Evolutionary conservation across 2,797 vertebrate species (phyloP).

Genomic region (Acipenser ruthenus): DNA sequence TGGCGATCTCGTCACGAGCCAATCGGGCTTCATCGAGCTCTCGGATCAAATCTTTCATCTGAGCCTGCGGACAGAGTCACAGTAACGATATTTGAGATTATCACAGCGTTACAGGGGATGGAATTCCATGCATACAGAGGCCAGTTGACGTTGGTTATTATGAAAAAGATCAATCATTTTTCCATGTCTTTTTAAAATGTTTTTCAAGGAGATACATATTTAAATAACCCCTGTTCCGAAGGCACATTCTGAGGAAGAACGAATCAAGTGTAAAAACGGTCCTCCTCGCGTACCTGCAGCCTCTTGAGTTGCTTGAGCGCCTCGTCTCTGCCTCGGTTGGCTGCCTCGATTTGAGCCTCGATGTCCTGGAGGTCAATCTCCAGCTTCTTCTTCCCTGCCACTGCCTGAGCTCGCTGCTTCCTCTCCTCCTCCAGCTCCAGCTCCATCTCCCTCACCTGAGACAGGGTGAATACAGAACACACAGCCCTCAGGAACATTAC

Average conservation of each 20-base stretch:
- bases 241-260: neutral
- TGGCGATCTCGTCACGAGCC: conserved; percentile 68
- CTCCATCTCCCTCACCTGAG: conserved; percentile 75
- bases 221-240: neutral
- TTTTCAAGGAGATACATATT: neutral
- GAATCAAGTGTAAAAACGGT: neutral
- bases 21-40: conserved; percentile 76
- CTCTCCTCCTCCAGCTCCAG: conserved; percentile 78
- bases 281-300: conserved; percentile 57
- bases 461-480: rapidly evolving
- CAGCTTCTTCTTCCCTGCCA: conserved; percentile 71
- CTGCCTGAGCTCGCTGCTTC: conserved; percentile 70
- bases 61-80: conserved; percentile 46
- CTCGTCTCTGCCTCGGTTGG: conserved; percentile 73
- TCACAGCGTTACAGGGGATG: no score
- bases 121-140: no score
- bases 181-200: no score
- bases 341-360: conserved; percentile 60
- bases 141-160: no score
- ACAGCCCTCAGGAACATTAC: no score
- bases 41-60: conserved; percentile 78
- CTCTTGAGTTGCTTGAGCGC: conserved; percentile 69
- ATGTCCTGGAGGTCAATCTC: conserved; percentile 78
- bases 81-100: neutral
- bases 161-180: no score